A percentile compares a stretch with the other conserved stretches of the same genome.
These are phyloP conservation scores for Meloidogyne floridensis DNA, from an alignment of 1,140 invertebrate genomes.

Conservation along the genomic window DNA sequence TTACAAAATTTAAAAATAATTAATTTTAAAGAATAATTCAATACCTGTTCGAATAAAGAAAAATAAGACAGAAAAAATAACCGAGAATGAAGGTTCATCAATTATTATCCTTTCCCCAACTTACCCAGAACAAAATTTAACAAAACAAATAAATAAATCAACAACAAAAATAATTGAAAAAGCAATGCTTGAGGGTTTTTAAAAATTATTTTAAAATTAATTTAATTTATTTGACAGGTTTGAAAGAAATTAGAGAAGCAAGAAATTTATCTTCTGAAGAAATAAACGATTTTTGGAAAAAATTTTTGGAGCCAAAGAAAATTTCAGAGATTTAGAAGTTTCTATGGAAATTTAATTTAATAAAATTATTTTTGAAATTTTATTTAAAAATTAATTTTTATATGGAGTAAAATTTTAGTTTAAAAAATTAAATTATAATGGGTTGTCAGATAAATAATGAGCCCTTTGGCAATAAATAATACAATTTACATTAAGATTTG, in stretches of 20 bases:
- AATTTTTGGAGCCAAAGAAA: no score
- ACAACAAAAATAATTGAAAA: constrained; percentile 5
- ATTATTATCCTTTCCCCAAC: constrained; percentile 9
- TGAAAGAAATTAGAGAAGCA: not conserved
- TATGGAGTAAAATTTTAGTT: no score
- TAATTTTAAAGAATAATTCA: constrained; percentile 6
- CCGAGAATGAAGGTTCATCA: not conserved
- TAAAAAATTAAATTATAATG: no score
- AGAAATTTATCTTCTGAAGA: no score
- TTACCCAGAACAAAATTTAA: constrained; percentile 11
- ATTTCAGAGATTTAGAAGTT: no score
- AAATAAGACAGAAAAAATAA: not conserved
- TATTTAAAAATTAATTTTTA: no score
- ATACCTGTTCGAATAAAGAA: constrained; percentile 6
- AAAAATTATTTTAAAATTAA: not conserved
- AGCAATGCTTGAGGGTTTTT: constrained; percentile 11
- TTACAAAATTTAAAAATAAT: not conserved
- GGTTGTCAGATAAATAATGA: no score
- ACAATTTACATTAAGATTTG: no score
- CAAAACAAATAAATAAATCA: constrained; percentile 9
- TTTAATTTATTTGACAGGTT: constrained; percentile 6
- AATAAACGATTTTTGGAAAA: no score
- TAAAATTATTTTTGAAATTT: no score
- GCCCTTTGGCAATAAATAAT: no score
- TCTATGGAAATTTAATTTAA: no score